phyloP scores from a whole-genome alignment of 2,888 invertebrate genomes.

The Pyrrhia umbra region DNA sequence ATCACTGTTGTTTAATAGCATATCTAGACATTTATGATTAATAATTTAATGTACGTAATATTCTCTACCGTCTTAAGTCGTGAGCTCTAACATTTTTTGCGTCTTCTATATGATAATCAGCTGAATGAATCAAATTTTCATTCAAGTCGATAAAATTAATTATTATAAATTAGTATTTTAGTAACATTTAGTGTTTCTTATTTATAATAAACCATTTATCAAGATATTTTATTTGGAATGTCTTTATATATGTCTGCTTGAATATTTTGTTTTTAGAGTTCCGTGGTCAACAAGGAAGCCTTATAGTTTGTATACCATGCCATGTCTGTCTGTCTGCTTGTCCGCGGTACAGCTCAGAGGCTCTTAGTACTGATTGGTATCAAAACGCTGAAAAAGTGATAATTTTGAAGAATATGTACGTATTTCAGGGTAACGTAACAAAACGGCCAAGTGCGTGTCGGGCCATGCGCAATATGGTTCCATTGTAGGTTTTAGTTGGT shows the following conservation, averaged over 20 bases:
- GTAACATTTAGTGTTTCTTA: constrained; percentile 14
- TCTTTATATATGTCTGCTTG: neutral
- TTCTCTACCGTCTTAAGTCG: constrained; percentile 18
- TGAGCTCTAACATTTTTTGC: constrained; percentile 25
- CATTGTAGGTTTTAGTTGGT: no score
- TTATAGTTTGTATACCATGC: no score
- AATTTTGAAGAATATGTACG: no score
- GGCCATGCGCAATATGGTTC: no score
- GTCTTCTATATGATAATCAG: constrained; percentile 12
- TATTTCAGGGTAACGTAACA: no score
- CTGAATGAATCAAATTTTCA: constrained; percentile 21
- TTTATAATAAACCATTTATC: constrained; percentile 12
- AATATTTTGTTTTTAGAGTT: neutral
- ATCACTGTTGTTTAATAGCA: constrained; percentile 41
- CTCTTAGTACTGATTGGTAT: no score
- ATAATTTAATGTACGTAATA: constrained; percentile 28
- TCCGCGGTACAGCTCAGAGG: no score
- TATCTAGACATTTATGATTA: constrained; percentile 43
- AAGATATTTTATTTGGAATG: constrained; percentile 1
- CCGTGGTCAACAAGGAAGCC: no score
- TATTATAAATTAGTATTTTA: constrained; percentile 9
- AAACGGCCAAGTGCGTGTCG: no score
- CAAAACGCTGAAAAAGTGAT: no score
- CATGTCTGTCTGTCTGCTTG: no score
- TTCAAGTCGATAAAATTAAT: constrained; percentile 26